Evolutionary conservation across 2,888 invertebrate species (phyloP), one percentile per base, ranked within the genome.

Genomic region (Exocentrus adspersus): DNA sequence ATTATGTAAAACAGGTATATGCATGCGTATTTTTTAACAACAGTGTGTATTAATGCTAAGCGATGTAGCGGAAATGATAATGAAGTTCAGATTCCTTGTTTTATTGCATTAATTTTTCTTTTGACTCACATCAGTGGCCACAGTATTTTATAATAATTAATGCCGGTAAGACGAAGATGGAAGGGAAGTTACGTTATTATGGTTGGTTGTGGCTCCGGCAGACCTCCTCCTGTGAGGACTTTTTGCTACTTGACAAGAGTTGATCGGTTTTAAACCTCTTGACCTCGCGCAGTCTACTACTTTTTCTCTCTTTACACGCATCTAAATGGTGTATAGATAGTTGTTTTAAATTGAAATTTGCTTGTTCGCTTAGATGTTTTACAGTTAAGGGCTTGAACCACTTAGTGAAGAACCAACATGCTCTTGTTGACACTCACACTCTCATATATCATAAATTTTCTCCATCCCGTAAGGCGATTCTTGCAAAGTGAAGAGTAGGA

Each of bases 221-320:
- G 68, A 66, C 66, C 64, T 56, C 72, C 68, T 64, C 63, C 68
- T 63, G 71, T 24, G 71, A 60, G 52, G 62, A 67, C 67, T 67
- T 70, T 72, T 72, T 68, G 71, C 71, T 72, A 71, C 71, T 71
- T 71, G 70, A 72, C 71, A 68, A 68, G 70, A 71, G 67, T 62
- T 69, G 72, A 70, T 70, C 67, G 64, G 62, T 65, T 57, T 65
- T 42, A 54, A 67, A 72, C 72, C 70, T 69, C 57, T 68, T 71
- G 72, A 72, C 67, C 70, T 65, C 50, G 14, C n/a, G 21, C 54
- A 48, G 48, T 61, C 42, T 54, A 37, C 17, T 21, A 32, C 28
- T 52, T 52, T 48, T n/a, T 45, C 21, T 21, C 53, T 19, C 19
- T 17, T 7, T 50, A 14, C 3, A 16, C 37, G 6, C 12, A 12